phyloP scores from a whole-genome alignment of 2,113 vertebrate genomes.

The Cranoglanis bouderius region DNA sequence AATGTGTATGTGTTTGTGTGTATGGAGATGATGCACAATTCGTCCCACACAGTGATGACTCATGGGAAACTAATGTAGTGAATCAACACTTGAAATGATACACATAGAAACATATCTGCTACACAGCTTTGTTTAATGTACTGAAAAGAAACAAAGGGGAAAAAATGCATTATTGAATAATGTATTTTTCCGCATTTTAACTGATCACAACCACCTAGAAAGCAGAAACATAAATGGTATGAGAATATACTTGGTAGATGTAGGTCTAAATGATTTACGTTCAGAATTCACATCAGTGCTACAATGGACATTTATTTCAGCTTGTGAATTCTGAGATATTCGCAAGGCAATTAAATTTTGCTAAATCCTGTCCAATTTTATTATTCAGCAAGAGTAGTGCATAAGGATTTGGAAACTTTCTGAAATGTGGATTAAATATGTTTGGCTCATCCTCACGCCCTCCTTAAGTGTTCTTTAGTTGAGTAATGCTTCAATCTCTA shows the following conservation, averaged over 20 bases:
- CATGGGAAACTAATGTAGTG: conserved; percentile 28
- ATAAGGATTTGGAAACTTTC: not conserved
- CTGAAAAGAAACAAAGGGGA: not conserved
- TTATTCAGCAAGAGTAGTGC: conserved; percentile 1
- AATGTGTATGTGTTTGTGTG: conserved; percentile 14
- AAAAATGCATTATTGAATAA: not conserved
- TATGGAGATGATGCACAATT: conserved; percentile 27
- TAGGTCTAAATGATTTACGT: not conserved
- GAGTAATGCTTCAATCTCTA: not conserved
- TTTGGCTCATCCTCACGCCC: not conserved
- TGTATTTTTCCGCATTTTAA: not conserved
- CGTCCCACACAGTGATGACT: conserved; percentile 19
- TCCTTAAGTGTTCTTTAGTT: not conserved
- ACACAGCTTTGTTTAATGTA: not conserved
- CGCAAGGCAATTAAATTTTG: not conserved
- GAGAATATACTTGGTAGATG: not conserved
- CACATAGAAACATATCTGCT: conserved; percentile 15
- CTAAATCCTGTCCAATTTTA: not conserved
- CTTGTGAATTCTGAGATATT: not conserved
- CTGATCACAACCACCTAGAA: not conserved
- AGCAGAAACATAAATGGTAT: not conserved
- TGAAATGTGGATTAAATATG: not conserved
- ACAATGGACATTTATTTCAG: not conserved
- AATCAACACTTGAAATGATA: conserved; percentile 26
- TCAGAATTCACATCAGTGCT: not conserved